Evolutionary conservation across 2,797 vertebrate species (phyloP), one percentile per base, ranked within the genome.

Genomic region (Naso thynnoides): DNA sequence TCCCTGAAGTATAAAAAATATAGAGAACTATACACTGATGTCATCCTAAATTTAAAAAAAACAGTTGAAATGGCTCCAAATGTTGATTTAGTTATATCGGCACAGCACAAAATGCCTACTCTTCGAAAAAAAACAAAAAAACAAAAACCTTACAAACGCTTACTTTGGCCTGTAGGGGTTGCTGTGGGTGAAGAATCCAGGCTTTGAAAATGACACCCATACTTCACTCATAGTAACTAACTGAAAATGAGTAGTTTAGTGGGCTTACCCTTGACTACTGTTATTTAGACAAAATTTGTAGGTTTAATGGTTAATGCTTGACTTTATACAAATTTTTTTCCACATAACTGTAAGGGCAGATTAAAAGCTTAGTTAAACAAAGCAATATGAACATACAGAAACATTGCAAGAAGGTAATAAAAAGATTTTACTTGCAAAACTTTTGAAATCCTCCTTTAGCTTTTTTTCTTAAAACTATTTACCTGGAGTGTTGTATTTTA

Each of bases 11-110:
- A 5, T 31, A 4, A 16, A 13, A 31, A 38, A 53, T 38, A 53
- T 4, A 0, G 0, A 33, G 8, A 56, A 21, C 0, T 5, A 24
- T 36, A 0, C 0, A 48, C 1, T 19, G 2, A 21, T 61, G 23
- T 47, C 19, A 24, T 48, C 4, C 50, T 1, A 44, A 18, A 24
- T 48, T 6, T n/a, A 23, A 41, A 4, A 33, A 41, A 21, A n/a
- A 44, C 1, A 2, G 5, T 23, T 23, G 23, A 19, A 27, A 49
- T 55, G 18, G 31, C 8, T 48, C 16, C 29, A 6, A 19, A 59
- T 50, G 26, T 45, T 36, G 14, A 18, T 18, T 27, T 1, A 38
- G 41, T n/a, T n/a, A 19, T 8, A 50, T 67, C 19, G 65, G 54
- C 42, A 56, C 14, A 10, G 1, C 31, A 61, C 10, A 53, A 18